Percentiles rank a stretch among this genome's conserved stretches.
Conservation (phyloP, 2,113 vertebrate genomes). For the Datnioides undecimradiatus region DNA sequence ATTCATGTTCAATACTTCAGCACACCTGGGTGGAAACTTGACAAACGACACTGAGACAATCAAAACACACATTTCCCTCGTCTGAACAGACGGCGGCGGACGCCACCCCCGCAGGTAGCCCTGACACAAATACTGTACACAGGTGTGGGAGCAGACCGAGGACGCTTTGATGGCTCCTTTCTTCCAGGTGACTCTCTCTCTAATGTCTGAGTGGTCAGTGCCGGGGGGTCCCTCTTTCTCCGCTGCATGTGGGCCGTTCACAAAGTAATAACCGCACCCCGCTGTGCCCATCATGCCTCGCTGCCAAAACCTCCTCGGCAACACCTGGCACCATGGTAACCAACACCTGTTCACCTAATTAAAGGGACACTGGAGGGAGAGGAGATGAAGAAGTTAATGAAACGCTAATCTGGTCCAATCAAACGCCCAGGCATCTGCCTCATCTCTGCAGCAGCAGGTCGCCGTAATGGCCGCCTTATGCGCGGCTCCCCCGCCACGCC, state of each 20-base stretch:
- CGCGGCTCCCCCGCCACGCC: slow-evolving; percentile 44
- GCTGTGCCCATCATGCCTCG: slow-evolving; percentile 60
- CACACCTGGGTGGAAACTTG: not conserved
- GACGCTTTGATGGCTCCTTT: slow-evolving; percentile 35
- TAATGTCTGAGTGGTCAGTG: slow-evolving; percentile 54
- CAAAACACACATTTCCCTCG: slow-evolving; percentile 9
- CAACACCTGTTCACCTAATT: slow-evolving; percentile 76
- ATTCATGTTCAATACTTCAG: not conserved
- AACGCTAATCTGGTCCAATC: slow-evolving; percentile 68
- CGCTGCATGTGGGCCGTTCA: slow-evolving; percentile 33
- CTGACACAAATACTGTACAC: not conserved
- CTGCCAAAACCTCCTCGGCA: slow-evolving; percentile 68
- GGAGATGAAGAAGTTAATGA: slow-evolving; percentile 67
- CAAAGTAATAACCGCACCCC: slow-evolving; percentile 51
- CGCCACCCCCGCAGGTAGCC: not conserved
- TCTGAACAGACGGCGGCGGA: not conserved
- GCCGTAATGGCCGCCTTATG: slow-evolving; percentile 67
- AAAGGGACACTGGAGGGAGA: slow-evolving; percentile 63
- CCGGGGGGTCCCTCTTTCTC: slow-evolving; percentile 17
- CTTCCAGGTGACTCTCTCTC: slow-evolving; percentile 47
- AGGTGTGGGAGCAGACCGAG: slow-evolving; percentile 15
- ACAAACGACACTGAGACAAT: slow-evolving; percentile 16
- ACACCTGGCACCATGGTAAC: slow-evolving; percentile 73
- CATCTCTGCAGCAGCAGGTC: slow-evolving; percentile 38
- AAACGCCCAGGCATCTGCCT: slow-evolving; percentile 51